Evolutionary conservation across 2,888 invertebrate species (phyloP).

Genomic region (Anthrax anthrax): DNA sequence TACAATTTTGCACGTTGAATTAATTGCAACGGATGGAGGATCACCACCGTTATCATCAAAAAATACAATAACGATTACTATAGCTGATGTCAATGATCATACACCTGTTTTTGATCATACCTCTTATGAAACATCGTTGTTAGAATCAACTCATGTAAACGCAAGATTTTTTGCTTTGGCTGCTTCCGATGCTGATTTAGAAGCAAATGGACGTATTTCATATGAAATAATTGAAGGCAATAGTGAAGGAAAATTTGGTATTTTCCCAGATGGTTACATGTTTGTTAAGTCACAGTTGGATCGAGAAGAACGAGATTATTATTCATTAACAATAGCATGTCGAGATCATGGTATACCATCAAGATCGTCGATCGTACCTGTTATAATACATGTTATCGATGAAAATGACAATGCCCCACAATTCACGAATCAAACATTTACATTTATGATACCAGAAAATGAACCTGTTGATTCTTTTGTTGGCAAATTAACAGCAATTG

Average conservation of each 20-base stretch:
- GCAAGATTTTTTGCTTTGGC: conserved; percentile 78
- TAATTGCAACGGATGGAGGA: conserved; percentile 76
- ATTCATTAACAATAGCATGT: conserved; percentile 73
- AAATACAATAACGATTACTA: conserved; percentile 53
- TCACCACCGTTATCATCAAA: conserved; percentile 58
- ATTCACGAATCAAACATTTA: conserved; percentile 82
- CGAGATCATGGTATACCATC: conserved; percentile 64
- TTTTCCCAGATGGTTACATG: conserved; percentile 87
- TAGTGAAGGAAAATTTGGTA: conserved; percentile 70
- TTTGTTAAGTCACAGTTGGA: conserved; percentile 78
- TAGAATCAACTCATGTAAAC: conserved; percentile 84
- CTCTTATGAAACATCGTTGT: conserved; percentile 80
- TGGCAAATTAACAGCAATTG: conserved; percentile 77
- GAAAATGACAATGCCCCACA: conserved; percentile 93
- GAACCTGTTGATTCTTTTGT: conserved; percentile 81
- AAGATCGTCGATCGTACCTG: conserved; percentile 72
- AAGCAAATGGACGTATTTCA: conserved; percentile 60
- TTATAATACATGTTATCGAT: conserved; percentile 85
- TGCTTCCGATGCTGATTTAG: conserved; percentile 80
- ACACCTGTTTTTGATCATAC: conserved; percentile 87
- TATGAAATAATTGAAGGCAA: conserved; percentile 82
- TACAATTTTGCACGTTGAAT: conserved; percentile 54
- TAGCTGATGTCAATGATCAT: conserved; percentile 88
- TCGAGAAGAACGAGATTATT: conserved; percentile 82
- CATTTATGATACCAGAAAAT: conserved; percentile 79